A percentile compares a stretch with the other conserved stretches of the same genome.
phyloP scores from a whole-genome alignment of 2,888 invertebrate species.

The Eupithecia vulgata region DNA sequence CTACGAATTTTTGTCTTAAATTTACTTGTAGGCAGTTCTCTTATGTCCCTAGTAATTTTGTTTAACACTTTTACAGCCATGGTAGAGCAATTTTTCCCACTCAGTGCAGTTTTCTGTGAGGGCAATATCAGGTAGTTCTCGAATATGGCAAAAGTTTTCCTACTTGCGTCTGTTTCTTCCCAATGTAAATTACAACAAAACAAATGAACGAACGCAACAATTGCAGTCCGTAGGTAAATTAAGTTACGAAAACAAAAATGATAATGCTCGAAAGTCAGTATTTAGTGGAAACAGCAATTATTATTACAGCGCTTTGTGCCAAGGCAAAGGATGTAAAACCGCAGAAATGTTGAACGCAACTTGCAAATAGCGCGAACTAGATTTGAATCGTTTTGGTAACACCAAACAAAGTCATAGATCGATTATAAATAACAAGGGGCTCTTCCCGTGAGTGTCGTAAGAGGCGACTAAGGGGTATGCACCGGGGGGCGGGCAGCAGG shows the following conservation, averaged over 20 bases:
- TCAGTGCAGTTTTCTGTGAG: too few relatives aligned
- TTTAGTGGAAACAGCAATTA: slow-evolving; percentile 45
- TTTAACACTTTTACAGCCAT: too few relatives aligned
- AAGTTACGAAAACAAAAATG: slow-evolving; percentile 41
- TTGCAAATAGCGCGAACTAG: slow-evolving; percentile 1
- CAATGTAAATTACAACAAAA: not conserved
- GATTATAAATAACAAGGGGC: not conserved
- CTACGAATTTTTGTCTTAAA: too few relatives aligned
- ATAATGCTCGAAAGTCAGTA: slow-evolving; percentile 44
- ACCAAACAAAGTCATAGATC: not conserved
- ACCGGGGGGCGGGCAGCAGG: too few relatives aligned
- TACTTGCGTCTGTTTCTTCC: not conserved
- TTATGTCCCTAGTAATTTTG: too few relatives aligned
- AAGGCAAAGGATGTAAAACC: slow-evolving; percentile 51
- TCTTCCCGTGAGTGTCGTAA: not conserved
- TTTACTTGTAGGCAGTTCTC: too few relatives aligned
- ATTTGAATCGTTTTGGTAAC: not conserved
- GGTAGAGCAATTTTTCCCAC: too few relatives aligned
- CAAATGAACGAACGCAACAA: slow-evolving; percentile 16
- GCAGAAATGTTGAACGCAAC: slow-evolving; percentile 37
- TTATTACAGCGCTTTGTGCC: slow-evolving; percentile 39
- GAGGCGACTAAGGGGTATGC: too few relatives aligned
- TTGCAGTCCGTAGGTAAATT: slow-evolving; percentile 24
- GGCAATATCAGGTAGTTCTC: too few relatives aligned
- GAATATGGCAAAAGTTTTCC: not conserved